Evolutionary conservation across 2,888 invertebrate genomes (phyloP).

Genomic region (Tanypteryx hageni): DNA sequence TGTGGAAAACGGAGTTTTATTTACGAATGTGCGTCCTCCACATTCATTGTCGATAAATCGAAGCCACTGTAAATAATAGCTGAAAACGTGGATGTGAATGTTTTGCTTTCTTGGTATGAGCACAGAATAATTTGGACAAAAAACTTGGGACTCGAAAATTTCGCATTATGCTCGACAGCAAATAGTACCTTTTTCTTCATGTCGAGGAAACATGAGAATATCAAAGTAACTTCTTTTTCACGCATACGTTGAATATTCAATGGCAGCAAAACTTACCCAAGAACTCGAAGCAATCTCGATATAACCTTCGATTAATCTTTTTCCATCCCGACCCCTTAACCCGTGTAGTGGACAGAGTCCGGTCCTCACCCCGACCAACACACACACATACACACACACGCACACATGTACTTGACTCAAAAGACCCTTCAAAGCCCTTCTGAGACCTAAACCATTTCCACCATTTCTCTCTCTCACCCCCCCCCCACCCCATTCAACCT

Average conservation of each 20-base stretch:
- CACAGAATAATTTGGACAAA: too few relatives aligned
- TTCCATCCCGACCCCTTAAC: background rate
- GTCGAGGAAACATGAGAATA: background rate
- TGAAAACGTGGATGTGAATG: too few relatives aligned
- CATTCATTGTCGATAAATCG: too few relatives aligned
- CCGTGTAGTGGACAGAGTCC: constrained; percentile 2
- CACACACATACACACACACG: background rate
- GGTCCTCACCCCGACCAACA: too few relatives aligned
- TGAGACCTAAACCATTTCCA: background rate
- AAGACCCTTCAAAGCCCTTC: constrained; percentile 29
- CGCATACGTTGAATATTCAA: background rate
- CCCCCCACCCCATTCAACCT: background rate
- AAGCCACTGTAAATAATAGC: too few relatives aligned
- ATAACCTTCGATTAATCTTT: constrained; percentile 13
- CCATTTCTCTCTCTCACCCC: background rate
- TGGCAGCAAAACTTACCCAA: background rate
- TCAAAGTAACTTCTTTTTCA: background rate
- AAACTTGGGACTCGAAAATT: too few relatives aligned
- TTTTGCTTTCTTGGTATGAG: too few relatives aligned
- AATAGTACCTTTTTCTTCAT: background rate
- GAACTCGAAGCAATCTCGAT: background rate
- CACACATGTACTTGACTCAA: background rate
- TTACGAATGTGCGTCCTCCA: too few relatives aligned
- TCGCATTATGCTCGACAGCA: too few relatives aligned
- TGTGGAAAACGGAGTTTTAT: too few relatives aligned